phyloP scores from a whole-genome alignment of 2,797 vertebrate genomes.

The Gadopsis marmoratus region DNA sequence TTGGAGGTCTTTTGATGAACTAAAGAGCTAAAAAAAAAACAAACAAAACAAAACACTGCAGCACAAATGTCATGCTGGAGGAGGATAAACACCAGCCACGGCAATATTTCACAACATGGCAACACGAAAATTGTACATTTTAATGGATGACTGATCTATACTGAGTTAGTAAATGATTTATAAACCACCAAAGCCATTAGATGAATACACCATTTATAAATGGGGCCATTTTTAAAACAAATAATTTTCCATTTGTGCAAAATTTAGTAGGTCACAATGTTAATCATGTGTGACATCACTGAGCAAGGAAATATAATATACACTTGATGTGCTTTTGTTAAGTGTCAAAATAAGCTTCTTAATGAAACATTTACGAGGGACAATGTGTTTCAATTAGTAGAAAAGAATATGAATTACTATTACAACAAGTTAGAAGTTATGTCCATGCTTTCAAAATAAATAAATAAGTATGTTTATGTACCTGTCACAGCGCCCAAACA shows the following conservation, averaged over 20 bases:
- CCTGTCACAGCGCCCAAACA: constrained; percentile 84
- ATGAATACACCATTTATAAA: neutral
- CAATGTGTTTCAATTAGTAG: neutral
- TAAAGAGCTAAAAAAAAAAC: neutral
- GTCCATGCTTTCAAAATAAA: neutral
- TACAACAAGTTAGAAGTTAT: neutral
- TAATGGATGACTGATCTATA: neutral
- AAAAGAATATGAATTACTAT: neutral
- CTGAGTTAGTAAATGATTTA: neutral
- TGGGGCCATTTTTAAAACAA: too few species aligned
- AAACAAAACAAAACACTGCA: neutral
- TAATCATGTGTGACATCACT: neutral
- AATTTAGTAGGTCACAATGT: too few species aligned
- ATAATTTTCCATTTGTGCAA: neutral
- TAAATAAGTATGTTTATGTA: constrained; percentile 32
- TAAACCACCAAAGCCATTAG: neutral
- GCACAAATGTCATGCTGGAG: neutral
- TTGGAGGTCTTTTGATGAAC: neutral
- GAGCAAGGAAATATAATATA: neutral
- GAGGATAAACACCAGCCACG: neutral
- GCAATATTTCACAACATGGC: neutral
- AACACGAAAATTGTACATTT: neutral
- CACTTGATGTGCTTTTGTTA: neutral
- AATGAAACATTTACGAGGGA: neutral
- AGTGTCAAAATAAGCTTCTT: neutral